Conservation (phyloP, 2,797 vertebrate genomes). For the Neosilurus hyrtlii region DNA sequence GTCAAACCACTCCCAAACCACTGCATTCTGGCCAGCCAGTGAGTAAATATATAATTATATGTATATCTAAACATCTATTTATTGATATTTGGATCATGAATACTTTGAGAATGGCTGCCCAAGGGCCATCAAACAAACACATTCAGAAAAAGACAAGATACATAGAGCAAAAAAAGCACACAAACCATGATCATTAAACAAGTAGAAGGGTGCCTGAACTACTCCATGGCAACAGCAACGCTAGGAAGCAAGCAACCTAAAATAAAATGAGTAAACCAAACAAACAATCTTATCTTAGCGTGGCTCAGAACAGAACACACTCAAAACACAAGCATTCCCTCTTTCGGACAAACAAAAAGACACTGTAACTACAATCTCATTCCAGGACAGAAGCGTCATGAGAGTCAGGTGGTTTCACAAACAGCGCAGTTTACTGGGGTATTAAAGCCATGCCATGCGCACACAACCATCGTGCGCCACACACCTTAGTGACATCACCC, state of each 20-base stretch:
- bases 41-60: too few relatives aligned
- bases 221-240: neutral
- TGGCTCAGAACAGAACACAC: neutral
- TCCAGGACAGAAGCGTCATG: conserved; percentile 25
- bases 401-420: conserved; percentile 12
- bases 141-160: neutral
- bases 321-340: neutral
- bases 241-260: neutral
- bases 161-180: neutral
- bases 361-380: neutral
- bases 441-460: conserved; percentile 62
- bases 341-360: neutral
- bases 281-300: neutral
- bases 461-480: conserved; percentile 72
- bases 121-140: neutral
- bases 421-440: conserved; percentile 10
- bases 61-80: too few relatives aligned
- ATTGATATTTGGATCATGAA: neutral
- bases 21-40: too few relatives aligned
- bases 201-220: neutral
- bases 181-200: neutral
- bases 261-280: neutral
- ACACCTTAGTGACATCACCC: conserved; percentile 88
- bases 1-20: too few relatives aligned
- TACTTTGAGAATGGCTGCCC: neutral